Base-by-base conservation (phyloP, 2,113 vertebrate species). In the Hemiprocne comata region DNA sequence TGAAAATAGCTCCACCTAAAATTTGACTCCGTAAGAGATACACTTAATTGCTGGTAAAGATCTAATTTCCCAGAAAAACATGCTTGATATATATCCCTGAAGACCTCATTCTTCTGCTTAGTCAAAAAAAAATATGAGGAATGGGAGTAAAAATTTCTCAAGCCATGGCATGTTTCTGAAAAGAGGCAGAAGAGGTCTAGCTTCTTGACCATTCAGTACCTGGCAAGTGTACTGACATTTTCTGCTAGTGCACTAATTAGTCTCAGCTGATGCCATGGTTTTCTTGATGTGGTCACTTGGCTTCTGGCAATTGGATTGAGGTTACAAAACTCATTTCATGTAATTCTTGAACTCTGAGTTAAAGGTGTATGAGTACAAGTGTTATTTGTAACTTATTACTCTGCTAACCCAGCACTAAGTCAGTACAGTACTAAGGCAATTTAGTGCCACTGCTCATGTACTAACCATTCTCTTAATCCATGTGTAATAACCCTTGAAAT, bases 311-410 rank as follows among this genome's bases (percentile, higher is more conserved):
- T 23, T 64, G 65, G 62, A 84, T 25, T 0, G 1, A 92, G 71
- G 90, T 90, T 79, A 89, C 55, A 60, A 93, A 92, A 85, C 31
- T 89, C 12, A 62, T 87, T 94, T 87, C 24, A 82, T 85, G 62
- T 91, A 78, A 80, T 60, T 85, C 73, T 65, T 93, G 88, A 93
- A 89, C 72, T 84, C 51, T 71, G 61, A 94, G 91, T 95, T 91
- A 89, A 84, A 81, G 51, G 34, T 77, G 23, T 70, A 34, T 48
- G 19, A 65, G 57, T 80, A 85, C 66, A 83, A 81, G 34, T n/a
- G 33, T 77, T 94, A 81, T 78, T 89, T 92, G 80, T 78, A 86
- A 84, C 20, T 88, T 70, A 13, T 80, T 88, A 89, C 51, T 60
- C 38, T 67, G 65, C 33, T 92, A 75, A 80, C 90, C 38, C 17